Conservation (phyloP, 2,797 vertebrate species). For the Coracias cyanogaster region DNA sequence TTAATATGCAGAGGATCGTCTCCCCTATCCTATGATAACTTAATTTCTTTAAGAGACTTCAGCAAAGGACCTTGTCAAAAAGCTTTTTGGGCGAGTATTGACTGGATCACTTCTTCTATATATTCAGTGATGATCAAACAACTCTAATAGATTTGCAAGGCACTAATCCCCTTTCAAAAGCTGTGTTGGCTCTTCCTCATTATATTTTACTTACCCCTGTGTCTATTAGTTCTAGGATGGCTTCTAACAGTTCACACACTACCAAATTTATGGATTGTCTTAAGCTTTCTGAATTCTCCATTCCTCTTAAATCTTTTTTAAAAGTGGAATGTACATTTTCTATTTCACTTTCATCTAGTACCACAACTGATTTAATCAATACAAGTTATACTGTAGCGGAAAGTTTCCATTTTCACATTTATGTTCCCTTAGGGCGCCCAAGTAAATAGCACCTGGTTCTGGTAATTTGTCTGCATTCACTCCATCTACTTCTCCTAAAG, state of each 20-base stretch:
- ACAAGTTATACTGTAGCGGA: background rate
- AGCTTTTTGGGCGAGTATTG: background rate
- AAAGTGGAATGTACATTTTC: background rate
- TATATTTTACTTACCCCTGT: background rate
- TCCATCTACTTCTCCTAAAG: background rate
- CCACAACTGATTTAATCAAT: background rate
- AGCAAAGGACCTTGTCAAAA: background rate
- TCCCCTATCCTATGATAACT: background rate
- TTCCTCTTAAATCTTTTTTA: background rate
- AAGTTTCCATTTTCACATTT: background rate
- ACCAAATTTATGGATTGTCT: background rate
- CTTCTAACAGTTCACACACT: background rate
- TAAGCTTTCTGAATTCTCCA: background rate
- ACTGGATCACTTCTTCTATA: background rate
- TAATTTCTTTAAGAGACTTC: background rate
- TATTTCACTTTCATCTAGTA: background rate
- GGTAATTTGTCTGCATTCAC: background rate
- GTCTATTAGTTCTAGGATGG: background rate
- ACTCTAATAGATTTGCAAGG: background rate
- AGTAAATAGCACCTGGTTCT: background rate
- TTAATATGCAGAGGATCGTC: background rate
- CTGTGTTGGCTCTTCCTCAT: background rate
- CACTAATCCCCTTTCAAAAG: background rate
- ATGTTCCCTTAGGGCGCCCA: background rate
- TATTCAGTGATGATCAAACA: background rate